Evolutionary conservation across 2,113 vertebrate species (phyloP), one percentile per base, ranked within the genome.

Genomic region (Azemiops feae): DNA sequence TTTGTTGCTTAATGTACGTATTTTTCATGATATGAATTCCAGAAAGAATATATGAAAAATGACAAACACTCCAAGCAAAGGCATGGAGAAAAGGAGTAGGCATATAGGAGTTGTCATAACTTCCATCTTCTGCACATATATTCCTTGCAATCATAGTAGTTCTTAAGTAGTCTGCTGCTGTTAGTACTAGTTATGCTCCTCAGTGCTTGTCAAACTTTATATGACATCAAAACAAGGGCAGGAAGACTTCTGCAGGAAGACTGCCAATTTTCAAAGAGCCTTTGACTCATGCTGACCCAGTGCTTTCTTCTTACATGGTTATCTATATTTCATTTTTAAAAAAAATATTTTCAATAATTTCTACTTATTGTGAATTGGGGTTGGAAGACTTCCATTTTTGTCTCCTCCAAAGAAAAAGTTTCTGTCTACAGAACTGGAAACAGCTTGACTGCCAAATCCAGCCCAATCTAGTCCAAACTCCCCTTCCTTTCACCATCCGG

Each of bases 401-500:
- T 39, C n/a, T 86, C 22, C 45, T 4, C 64, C 64, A 92, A 87
- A n/a, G 2, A 39, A 90, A 74, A 55, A 9, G 10, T 27, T 52
- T 1, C 86, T 96, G 90, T 69, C 93, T 91, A 85, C 94, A 52
- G 52, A 95, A 86, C 30, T 92, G 64, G 94, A 91, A 60, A 92
- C 69, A 57, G 18, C 95, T 92, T 96, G 23, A 52, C 93, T 95
- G 95, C 87, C 96, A 91, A 96, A 94, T 92, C 58, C 16, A 89
- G 92, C 89, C 93, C 95, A 96, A 58, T 95, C 89, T 95, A 74
- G 94, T 91, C 92, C 86, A 96, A 97, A 95, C 92, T 97, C 96
- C 97, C 92, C 5, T 74, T 47, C 8, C 8, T 50, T 22, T 96
- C 96, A 92, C 96, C 96, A 94, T 96, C 96, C 94, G 10, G 93